A percentile compares a stretch with the other conserved stretches of the same genome.
These are phyloP conservation scores for Eutrigla gurnardus DNA, from an alignment of 2,797 vertebrate species.

Conservation along the genomic window DNA sequence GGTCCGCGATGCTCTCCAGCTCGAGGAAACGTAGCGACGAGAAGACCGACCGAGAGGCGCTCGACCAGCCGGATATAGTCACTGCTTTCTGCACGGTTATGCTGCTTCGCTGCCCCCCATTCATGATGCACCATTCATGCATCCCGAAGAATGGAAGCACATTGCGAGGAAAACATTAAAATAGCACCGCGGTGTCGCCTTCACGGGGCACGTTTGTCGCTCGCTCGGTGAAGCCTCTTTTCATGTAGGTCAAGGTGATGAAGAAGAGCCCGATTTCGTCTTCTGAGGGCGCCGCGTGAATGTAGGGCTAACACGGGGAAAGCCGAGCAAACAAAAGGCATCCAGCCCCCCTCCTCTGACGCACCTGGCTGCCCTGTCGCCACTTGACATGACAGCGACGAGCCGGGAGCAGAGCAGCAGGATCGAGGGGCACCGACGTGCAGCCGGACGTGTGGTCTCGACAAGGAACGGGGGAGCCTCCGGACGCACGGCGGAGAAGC, in stretches of 20 bases:
- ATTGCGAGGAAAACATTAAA: constrained; percentile 59
- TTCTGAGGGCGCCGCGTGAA: constrained; percentile 73
- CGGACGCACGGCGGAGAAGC: constrained; percentile 72
- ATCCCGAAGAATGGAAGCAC: constrained; percentile 71
- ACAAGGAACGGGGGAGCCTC: constrained; percentile 68
- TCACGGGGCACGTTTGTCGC: constrained; percentile 5
- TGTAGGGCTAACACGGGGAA: constrained; percentile 62
- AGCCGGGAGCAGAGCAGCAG: constrained; percentile 79
- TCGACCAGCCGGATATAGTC: constrained; percentile 27
- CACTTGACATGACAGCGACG: constrained; percentile 87
- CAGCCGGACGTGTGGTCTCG: constrained; percentile 81
- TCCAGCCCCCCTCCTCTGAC: constrained; percentile 77
- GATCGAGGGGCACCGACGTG: constrained; percentile 85
- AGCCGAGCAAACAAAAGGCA: constrained; percentile 80
- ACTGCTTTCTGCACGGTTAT: constrained; percentile 43
- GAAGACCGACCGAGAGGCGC: constrained; percentile 15
- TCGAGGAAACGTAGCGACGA: constrained; percentile 11
- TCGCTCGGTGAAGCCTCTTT: constrained; percentile 43
- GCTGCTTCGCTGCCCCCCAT: constrained; percentile 67
- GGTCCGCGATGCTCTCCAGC: constrained; percentile 35
- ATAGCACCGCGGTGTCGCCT: constrained; percentile 31
- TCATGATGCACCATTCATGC: constrained; percentile 79
- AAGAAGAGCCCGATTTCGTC: constrained; percentile 57
- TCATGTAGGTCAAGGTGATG: constrained; percentile 74
- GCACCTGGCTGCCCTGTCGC: constrained; percentile 83